phyloP scores from a whole-genome alignment of 2,888 invertebrate genomes.

The Torymus aiolomorphi region DNA sequence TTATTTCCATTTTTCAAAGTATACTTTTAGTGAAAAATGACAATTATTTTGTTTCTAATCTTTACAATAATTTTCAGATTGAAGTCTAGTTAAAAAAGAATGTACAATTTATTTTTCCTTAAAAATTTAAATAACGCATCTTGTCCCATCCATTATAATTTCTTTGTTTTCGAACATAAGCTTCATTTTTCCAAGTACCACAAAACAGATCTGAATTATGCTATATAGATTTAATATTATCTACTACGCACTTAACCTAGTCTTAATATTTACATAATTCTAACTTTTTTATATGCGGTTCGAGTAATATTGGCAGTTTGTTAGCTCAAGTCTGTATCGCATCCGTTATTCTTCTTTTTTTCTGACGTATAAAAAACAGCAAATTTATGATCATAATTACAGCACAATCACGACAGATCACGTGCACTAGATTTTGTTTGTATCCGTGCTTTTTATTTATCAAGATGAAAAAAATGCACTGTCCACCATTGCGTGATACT shows the following conservation, averaged over 20 bases:
- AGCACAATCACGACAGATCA: conserved; percentile 71
- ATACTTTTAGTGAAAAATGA: conserved; percentile 29
- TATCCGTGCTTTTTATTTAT: conserved; percentile 55
- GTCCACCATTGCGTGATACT: conserved; percentile 57
- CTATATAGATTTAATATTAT: conserved; percentile 52
- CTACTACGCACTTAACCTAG: conserved; percentile 52
- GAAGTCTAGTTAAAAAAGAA: conserved; percentile 49
- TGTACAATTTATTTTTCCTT: conserved; percentile 39
- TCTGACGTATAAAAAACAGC: conserved; percentile 71
- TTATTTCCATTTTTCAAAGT: conserved; percentile 30
- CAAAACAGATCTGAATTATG: conserved; percentile 46
- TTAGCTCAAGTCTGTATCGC: conserved; percentile 71
- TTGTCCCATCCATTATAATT: conserved; percentile 32
- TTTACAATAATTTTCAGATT: conserved; percentile 32
- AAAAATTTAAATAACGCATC: conserved; percentile 40
- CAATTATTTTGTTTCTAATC: conserved; percentile 17
- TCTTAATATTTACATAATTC: conserved; percentile 68
- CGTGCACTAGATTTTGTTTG: conserved; percentile 66
- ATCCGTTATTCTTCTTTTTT: conserved; percentile 56
- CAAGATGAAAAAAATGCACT: conserved; percentile 59
- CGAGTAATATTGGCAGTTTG: conserved; percentile 72
- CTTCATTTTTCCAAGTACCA: conserved; percentile 42
- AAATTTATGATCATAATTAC: conserved; percentile 72
- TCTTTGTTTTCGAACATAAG: conserved; percentile 29
- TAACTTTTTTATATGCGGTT: conserved; percentile 63